Evolutionary conservation across 1,140 invertebrate species (phyloP), one percentile per base, ranked within the genome.

Genomic region (silkworm (Bombyx mori)): DNA sequence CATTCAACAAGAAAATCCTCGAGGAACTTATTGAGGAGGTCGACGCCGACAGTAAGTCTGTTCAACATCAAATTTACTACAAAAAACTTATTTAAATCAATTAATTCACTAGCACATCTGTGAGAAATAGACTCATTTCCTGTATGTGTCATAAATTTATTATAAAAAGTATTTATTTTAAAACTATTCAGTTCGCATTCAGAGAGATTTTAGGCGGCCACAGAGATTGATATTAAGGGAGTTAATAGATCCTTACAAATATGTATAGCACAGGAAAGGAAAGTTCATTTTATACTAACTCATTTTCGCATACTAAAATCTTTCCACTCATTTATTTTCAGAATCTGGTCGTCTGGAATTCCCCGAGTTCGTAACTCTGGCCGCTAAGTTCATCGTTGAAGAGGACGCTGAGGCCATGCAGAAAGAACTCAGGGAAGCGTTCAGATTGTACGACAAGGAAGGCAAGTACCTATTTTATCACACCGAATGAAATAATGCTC

Each of bases 11-110:
- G 85, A 94, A 95, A 73, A 97, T 97, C 80, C 90, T 98, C 48
- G 96, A 97, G 79, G 95, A 97, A 82, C 92, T 98, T 61, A 98
- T 98, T 74, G 96, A 97, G 72, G 96, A 98, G 90, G 96, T 98
- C 52, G 97, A 98, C 82, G 94, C 95, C 60, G 97, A 98, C 86
- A 97, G 97, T 98, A 88, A 93, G 93, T 5, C 26, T 35, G 26
- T 5, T 35, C 4, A 0, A 5, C 26, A 35, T 49, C 7, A n/a
- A 45, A 54, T 12, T 6, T 12, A 76, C 35, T 42, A 1, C 42
- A 1, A 10, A 47, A 7, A 47, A 12, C 45, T 8, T 47, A 9
- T 9, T 47, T 7, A 4, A 10, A 47, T 9, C 8, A 18, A 0
- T n/a, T 49, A 12, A n/a, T 9, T n/a, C 22, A 49, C n/a, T 12